Evolutionary conservation across 2,888 invertebrate species (phyloP).

Genomic region (Eurytoma californica): DNA sequence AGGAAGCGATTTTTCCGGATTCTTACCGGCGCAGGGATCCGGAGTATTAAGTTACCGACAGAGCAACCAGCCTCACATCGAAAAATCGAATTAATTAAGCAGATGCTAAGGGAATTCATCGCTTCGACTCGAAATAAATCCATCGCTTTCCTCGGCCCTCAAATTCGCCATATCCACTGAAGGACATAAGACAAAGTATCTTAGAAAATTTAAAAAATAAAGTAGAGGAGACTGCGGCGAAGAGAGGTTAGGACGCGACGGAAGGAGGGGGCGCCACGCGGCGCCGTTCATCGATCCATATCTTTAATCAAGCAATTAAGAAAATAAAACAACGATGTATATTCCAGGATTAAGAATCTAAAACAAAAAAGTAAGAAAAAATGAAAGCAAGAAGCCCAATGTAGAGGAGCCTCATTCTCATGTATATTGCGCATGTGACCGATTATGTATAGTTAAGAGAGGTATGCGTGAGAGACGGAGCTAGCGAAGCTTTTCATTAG

Average conservation of each 20-base stretch:
- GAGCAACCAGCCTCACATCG: too few species aligned
- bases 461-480: slow-evolving; percentile 43
- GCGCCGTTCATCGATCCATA: slow-evolving; percentile 69
- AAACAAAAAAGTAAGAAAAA: slow-evolving; percentile 3
- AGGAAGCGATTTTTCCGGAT: not conserved
- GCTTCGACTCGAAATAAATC: too few species aligned
- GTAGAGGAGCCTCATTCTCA: slow-evolving; percentile 63
- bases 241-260: not conserved
- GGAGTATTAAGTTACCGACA: too few species aligned
- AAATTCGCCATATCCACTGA: slow-evolving; percentile 43
- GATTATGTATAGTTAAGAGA: slow-evolving; percentile 30
- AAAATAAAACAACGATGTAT: slow-evolving; percentile 71
- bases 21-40: not conserved
- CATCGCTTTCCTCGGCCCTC: slow-evolving; percentile 20
- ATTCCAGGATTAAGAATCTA: slow-evolving; percentile 56
- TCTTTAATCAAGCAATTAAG: slow-evolving; percentile 73
- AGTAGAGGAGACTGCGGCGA: slow-evolving; percentile 1
- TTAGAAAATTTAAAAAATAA: slow-evolving; percentile 8
- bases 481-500: slow-evolving; percentile 57
- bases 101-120: too few species aligned
- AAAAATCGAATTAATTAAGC: too few species aligned
- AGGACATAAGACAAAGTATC: not conserved
- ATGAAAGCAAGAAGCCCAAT: slow-evolving; percentile 43
- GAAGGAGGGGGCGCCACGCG: not conserved
- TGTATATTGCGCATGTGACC: slow-evolving; percentile 66